A percentile compares a stretch with the other conserved stretches of the same genome.
phyloP scores from a whole-genome alignment of 1,140 invertebrate species.

The Bombus cullumanus region DNA sequence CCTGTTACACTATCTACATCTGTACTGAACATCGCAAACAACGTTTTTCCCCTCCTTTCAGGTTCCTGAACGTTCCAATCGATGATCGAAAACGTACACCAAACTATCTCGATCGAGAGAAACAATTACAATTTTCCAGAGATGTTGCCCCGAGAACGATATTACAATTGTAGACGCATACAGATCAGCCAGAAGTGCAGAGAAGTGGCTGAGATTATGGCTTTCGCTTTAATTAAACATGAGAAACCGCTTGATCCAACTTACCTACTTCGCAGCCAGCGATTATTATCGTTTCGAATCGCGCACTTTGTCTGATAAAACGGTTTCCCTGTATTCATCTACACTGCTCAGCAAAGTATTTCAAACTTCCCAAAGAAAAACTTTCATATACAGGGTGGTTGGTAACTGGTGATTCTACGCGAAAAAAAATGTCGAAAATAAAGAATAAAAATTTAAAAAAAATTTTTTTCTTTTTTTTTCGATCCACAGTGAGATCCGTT shows the following conservation, averaged over 20 bases:
- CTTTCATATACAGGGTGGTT: no score
- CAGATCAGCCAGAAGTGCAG: neutral
- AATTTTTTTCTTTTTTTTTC: no score
- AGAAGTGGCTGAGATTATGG: no score
- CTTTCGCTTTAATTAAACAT: neutral
- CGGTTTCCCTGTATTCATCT: neutral
- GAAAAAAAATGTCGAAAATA: no score
- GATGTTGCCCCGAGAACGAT: no score
- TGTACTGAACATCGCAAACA: neutral
- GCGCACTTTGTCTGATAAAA: neutral
- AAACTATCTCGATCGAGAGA: neutral
- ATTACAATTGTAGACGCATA: neutral
- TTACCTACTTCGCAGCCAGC: neutral
- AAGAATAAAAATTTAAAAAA: no score
- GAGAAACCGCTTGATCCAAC: neutral
- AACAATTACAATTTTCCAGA: no score
- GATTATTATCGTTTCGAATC: neutral
- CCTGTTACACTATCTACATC: neutral
- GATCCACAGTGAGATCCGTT: no score
- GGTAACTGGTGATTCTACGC: no score
- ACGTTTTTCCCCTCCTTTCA: no score
- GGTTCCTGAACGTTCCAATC: neutral
- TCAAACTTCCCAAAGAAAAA: no score
- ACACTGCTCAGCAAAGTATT: neutral
- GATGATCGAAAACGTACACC: no score